Conservation (phyloP, 2,888 invertebrate genomes). For the Lamellibrachia satsuma region DNA sequence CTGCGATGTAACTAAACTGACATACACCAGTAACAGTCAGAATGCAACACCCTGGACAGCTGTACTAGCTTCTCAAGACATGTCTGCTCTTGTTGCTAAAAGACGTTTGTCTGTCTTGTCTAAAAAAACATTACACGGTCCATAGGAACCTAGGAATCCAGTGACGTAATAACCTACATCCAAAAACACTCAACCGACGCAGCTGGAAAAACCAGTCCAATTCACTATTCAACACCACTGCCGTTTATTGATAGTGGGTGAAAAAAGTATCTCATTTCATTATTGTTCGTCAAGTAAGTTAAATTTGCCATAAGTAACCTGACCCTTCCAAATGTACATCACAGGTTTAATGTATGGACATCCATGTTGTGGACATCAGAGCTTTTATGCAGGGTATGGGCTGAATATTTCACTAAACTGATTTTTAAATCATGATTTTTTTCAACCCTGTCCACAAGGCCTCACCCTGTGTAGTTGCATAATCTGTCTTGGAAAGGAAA, state of each 20-base stretch:
- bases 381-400: not conserved
- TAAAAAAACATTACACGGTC: not conserved
- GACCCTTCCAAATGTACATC: not conserved
- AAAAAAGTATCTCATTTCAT: not conserved
- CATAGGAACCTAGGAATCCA: not conserved
- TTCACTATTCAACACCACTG: not conserved
- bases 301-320: not conserved
- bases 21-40: not conserved
- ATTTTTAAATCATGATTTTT: not conserved
- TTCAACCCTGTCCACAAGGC: too few species aligned
- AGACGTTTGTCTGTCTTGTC: not conserved
- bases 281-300: not conserved
- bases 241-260: not conserved
- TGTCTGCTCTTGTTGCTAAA: not conserved
- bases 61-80: not conserved
- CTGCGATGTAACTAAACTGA: not conserved
- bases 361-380: not conserved
- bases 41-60: not conserved
- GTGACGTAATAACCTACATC: not conserved
- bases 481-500: too few species aligned
- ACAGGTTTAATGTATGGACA: not conserved
- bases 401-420: not conserved
- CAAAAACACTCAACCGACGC: not conserved
- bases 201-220: not conserved
- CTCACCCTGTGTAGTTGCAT: too few species aligned